Percentiles rank a stretch among this genome's conserved stretches.
Evolutionary conservation across 2,888 invertebrate species (phyloP).

Genomic region (Athalia cordata): DNA sequence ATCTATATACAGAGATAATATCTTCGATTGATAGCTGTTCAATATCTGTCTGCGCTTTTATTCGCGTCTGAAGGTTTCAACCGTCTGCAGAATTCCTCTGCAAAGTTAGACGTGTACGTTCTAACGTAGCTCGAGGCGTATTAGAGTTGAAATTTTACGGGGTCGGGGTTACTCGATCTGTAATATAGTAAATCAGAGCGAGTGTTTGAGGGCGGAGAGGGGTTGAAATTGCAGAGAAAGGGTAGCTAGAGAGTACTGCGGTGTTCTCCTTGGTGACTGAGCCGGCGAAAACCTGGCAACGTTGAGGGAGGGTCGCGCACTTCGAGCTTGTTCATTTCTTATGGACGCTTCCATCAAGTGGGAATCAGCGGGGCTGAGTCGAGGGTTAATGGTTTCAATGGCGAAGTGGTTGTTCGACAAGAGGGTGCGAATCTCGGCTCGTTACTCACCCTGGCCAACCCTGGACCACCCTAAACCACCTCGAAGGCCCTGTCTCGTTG

Average conservation of each 20-base stretch:
- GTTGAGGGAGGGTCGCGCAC: slow-evolving; percentile 20
- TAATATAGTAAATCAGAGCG: slow-evolving; percentile 33
- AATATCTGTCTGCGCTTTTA: slow-evolving; percentile 29
- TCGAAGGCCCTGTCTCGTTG: slow-evolving; percentile 11
- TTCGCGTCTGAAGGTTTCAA: no score
- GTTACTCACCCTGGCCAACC: slow-evolving; percentile 40
- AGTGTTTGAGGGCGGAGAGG: slow-evolving; percentile 6
- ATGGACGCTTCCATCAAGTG: slow-evolving; percentile 46
- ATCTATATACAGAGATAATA: no score
- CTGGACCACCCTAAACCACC: slow-evolving; percentile 6
- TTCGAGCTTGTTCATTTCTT: slow-evolving; percentile 44
- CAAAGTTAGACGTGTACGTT: slow-evolving; percentile 16
- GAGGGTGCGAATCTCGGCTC: slow-evolving; percentile 45
- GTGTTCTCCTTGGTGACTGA: slow-evolving; percentile 28
- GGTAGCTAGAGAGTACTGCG: background rate
- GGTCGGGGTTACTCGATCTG: slow-evolving; percentile 9
- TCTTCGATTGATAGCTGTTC: background rate
- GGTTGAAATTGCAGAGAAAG: background rate
- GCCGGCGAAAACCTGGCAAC: slow-evolving; percentile 2
- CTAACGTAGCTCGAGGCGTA: background rate
- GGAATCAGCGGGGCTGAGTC: slow-evolving; percentile 45
- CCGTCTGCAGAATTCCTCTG: slow-evolving; percentile 16
- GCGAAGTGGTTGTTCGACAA: slow-evolving; percentile 45
- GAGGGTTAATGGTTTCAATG: slow-evolving; percentile 46
- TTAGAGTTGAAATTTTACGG: slow-evolving; percentile 25